Conservation (phyloP, 2,888 invertebrate species). For the Steinernema scapterisci region DNA sequence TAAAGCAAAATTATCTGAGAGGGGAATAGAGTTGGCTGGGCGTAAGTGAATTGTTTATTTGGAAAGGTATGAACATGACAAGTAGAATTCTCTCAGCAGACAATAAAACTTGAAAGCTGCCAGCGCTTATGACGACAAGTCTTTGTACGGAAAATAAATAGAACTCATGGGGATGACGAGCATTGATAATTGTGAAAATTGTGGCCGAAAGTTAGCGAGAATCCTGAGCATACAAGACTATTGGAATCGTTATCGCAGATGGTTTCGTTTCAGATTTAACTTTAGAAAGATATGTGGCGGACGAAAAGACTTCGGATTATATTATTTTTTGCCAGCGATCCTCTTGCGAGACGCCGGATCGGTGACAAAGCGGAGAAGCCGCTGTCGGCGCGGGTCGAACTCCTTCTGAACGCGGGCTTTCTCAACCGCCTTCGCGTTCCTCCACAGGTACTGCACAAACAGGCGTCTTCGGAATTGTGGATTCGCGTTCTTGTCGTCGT, state of each 20-base stretch:
- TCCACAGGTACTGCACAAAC: conserved; percentile 67
- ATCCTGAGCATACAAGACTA: conserved; percentile 19
- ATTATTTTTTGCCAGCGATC: conserved; percentile 12
- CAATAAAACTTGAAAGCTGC: conserved; percentile 21
- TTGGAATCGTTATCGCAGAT: not conserved
- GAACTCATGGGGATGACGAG: not conserved
- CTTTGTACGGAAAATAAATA: not conserved
- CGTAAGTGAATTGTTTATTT: conserved; percentile 27
- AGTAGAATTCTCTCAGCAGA: conserved; percentile 27
- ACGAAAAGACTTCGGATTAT: conserved; percentile 2
- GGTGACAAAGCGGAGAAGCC: conserved; percentile 62
- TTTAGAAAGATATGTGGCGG: not conserved
- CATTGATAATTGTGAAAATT: not conserved
- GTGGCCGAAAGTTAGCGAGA: not conserved
- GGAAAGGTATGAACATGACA: not conserved
- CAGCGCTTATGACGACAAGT: conserved; percentile 15
- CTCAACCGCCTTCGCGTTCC: conserved; percentile 66
- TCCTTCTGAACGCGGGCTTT: conserved; percentile 66
- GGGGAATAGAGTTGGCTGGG: not conserved
- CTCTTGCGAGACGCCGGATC: conserved; percentile 55
- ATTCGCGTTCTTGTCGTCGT: conserved; percentile 32
- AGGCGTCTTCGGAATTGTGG: conserved; percentile 60
- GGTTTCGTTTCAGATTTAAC: not conserved
- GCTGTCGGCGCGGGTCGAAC: conserved; percentile 65
- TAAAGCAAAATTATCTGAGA: not conserved